These are phyloP conservation scores for Panonychus citri DNA, from an alignment of 1,140 invertebrate genomes.

Conservation along the genomic window DNA sequence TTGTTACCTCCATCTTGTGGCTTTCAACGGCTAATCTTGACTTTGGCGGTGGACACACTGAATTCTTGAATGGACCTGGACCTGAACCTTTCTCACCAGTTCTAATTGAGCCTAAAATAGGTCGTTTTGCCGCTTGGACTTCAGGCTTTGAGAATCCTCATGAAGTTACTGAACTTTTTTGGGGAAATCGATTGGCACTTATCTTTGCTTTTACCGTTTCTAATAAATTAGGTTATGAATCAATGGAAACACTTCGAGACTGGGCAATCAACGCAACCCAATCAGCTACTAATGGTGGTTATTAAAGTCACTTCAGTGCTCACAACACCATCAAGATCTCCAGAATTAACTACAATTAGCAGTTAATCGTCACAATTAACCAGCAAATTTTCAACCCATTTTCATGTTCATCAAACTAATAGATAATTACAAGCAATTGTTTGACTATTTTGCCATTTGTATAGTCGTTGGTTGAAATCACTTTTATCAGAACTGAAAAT, in stretches of 20 bases:
- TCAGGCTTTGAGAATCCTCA: constrained; percentile 1
- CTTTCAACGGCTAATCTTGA: neutral
- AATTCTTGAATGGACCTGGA: neutral
- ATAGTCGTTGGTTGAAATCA: too few relatives aligned
- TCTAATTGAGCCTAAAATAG: neutral
- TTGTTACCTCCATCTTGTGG: constrained; percentile 1
- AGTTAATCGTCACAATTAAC: too few relatives aligned
- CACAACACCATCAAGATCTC: too few relatives aligned
- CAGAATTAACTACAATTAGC: too few relatives aligned
- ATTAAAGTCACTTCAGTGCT: too few relatives aligned
- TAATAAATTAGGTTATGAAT: neutral
- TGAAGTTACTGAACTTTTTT: neutral
- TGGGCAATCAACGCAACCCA: neutral
- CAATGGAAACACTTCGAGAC: neutral
- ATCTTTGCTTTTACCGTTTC: neutral
- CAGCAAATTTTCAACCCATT: too few relatives aligned
- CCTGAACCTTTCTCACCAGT: neutral
- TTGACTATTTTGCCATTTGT: too few relatives aligned
- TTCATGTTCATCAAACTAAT: too few relatives aligned
- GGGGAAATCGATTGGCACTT: neutral
- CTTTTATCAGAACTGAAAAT: too few relatives aligned
- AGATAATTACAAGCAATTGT: too few relatives aligned
- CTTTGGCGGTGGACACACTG: neutral
- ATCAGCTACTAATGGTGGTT: neutral
- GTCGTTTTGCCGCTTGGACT: constrained; percentile 1